A percentile compares a stretch with the other conserved stretches of the same genome.
phyloP scores from a whole-genome alignment of 2,888 invertebrate genomes.

The Erannis defoliaria region DNA sequence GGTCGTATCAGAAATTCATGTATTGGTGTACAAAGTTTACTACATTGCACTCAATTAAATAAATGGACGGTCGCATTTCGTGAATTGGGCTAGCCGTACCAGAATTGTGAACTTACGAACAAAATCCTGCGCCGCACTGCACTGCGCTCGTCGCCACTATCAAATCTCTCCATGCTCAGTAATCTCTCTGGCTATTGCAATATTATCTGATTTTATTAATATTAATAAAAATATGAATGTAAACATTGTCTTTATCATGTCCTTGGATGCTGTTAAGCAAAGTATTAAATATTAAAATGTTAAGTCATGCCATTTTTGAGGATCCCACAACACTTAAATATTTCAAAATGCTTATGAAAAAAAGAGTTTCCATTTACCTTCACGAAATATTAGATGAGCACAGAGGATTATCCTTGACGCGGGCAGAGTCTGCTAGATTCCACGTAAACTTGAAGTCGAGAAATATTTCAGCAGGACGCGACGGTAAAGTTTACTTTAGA shows the following conservation, averaged over 20 bases:
- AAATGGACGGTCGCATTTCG: too few relatives aligned
- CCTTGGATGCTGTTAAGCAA: neutral
- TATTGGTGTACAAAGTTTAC: too few relatives aligned
- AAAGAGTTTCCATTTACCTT: slow-evolving; percentile 20
- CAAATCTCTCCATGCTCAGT: too few relatives aligned
- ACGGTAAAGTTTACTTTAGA: neutral
- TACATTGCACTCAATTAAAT: too few relatives aligned
- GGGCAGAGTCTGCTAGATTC: neutral
- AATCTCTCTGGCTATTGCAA: too few relatives aligned
- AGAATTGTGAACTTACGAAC: too few relatives aligned
- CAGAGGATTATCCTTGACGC: neutral
- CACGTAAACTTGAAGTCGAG: neutral
- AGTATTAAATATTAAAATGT: neutral
- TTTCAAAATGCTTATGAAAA: slow-evolving; percentile 13
- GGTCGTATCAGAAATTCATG: too few relatives aligned
- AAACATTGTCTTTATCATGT: neutral
- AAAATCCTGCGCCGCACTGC: too few relatives aligned
- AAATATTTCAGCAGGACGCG: slow-evolving; percentile 5
- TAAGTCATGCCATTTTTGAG: neutral
- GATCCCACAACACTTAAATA: slow-evolving; percentile 2
- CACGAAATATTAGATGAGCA: slow-evolving; percentile 13
- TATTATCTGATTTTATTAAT: too few relatives aligned
- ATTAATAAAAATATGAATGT: too few relatives aligned
- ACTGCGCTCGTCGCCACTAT: too few relatives aligned
- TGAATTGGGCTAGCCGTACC: too few relatives aligned